Conservation (phyloP, 2,797 vertebrate genomes). For the Liparis tanakae region DNA sequence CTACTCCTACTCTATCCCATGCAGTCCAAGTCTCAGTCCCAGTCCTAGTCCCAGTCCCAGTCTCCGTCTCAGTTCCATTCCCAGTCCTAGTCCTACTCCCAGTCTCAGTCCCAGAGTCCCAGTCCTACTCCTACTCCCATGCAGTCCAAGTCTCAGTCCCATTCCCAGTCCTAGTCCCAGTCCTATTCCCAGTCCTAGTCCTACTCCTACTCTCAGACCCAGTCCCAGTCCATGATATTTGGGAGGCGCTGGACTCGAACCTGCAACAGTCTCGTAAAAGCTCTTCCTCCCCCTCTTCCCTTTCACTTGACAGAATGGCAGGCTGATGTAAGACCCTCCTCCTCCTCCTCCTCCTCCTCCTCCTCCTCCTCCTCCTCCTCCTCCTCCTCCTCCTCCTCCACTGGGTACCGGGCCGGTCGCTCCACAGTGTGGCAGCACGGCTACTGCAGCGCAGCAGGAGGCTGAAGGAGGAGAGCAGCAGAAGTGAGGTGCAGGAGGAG, state of each 20-base stretch:
- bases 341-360: not conserved
- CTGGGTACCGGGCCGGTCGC: constrained; percentile 31
- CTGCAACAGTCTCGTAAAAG: constrained; percentile 23
- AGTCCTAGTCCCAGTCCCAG: too few species aligned
- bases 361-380: constrained; percentile 5
- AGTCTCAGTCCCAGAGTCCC: too few species aligned
- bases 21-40: too few species aligned
- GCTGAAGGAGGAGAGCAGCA: constrained; percentile 14
- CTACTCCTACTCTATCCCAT: constrained; percentile 24
- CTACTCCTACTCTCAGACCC: constrained; percentile 9
- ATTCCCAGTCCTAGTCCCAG: too few species aligned
- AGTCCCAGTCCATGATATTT: not conserved
- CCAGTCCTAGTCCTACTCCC: not conserved
- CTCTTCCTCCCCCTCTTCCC: constrained; percentile 5
- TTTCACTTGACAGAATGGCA: constrained; percentile 50
- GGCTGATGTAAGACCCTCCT: constrained; percentile 37
- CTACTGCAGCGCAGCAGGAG: constrained; percentile 45
- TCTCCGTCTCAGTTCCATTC: not conserved
- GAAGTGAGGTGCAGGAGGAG: constrained; percentile 39
- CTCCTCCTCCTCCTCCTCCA: not conserved
- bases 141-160: too few species aligned
- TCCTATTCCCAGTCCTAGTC: too few species aligned
- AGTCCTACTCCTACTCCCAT: too few species aligned
- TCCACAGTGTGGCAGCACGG: constrained; percentile 35
- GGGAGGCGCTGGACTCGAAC: constrained; percentile 40